Evolutionary conservation across 2,113 vertebrate species (phyloP).

Genomic region (Terrapene triunguis): DNA sequence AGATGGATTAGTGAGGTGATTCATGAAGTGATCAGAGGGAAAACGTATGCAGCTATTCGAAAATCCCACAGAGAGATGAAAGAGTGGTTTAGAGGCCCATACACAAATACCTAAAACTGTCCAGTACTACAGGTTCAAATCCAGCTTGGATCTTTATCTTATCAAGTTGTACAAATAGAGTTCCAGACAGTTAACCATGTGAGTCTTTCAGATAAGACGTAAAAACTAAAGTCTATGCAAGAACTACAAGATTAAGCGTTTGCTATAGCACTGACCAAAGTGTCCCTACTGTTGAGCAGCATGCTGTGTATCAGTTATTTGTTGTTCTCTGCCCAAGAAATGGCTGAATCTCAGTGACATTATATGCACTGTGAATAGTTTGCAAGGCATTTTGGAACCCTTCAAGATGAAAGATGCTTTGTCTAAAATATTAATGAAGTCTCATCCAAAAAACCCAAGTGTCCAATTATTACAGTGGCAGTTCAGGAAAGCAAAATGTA

Average conservation of each 20-base stretch:
- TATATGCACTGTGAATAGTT: not conserved
- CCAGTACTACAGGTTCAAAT: not conserved
- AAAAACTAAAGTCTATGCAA: not conserved
- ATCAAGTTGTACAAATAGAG: constrained; percentile 16
- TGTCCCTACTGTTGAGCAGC: rapidly evolving
- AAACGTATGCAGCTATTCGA: not conserved
- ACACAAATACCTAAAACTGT: not conserved
- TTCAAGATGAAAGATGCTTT: not conserved
- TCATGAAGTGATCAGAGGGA: not conserved
- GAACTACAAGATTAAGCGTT: not conserved
- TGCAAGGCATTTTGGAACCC: not conserved
- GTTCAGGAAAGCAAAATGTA: not conserved
- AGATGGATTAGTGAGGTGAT: not conserved
- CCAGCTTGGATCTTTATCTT: constrained; percentile 20
- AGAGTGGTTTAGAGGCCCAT: not conserved
- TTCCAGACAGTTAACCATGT: not conserved
- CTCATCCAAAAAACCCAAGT: not conserved
- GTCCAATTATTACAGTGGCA: not conserved
- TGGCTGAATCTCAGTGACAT: not conserved
- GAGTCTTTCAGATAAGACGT: not conserved
- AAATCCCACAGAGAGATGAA: not conserved
- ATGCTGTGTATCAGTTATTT: rapidly evolving
- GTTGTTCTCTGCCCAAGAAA: not conserved
- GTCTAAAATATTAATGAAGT: not conserved
- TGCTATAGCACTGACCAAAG: not conserved